Evolutionary conservation across 2,113 vertebrate species (phyloP), one percentile per base, ranked within the genome.

Genomic region (Chiloscyllium plagiosum): DNA sequence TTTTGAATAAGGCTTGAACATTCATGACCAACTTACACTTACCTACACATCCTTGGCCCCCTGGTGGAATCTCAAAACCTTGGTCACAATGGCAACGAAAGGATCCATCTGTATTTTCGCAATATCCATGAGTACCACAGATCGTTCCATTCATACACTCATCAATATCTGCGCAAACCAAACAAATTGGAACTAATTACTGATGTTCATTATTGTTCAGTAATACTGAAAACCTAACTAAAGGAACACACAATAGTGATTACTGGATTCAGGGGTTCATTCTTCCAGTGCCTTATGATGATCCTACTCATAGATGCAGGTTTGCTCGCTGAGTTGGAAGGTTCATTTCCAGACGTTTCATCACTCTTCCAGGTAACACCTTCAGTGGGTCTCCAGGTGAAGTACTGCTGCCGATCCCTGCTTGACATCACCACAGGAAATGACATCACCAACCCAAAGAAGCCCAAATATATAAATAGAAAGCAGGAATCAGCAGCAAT

Each of bases 61-160:
- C 90, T 0, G 96, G 96, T 0, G 97, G 97, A 96, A 97, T 97
- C 96, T 96, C 96, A 96, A 97, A 98, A 89, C 98, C 98, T 86
- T 47, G 97, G 97, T 98, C 96, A 93, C 98, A 98, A 61, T 97
- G 97, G 96, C 98, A 98, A 90, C 96, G 97, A 97, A 97, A 98
- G 1, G 97, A 97, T 87, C 97, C 97, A 42, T 97, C 97, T 8
- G 97, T 98, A 97, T 98, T 98, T 96, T 98, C 97, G 80, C 98
- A 98, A 97, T 97, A 97, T 96, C 97, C 97, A 37, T 98, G 97
- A 96, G 96, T 97, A 86, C 97, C 97, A 80, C 98, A 98, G 97
- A 98, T 97, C 96, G 97, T 98, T 96, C 97, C 96, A 66, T 98
- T 97, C 72, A 96, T 95, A 56, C 98, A 98, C 96, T 98, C 98